Conservation (phyloP, 2,888 invertebrate species). For the Polyommatus icarus region DNA sequence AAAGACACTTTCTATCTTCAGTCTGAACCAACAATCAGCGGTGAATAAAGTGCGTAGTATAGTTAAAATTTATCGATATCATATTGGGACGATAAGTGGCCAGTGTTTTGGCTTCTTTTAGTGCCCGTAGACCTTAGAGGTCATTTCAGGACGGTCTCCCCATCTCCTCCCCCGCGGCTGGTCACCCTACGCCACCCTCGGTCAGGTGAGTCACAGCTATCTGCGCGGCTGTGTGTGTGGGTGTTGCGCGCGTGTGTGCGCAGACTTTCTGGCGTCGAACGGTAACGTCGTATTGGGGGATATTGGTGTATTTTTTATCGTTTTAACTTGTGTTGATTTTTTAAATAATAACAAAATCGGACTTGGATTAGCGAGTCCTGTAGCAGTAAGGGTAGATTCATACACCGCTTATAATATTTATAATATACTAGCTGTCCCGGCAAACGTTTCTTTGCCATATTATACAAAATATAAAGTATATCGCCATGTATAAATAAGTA, state of each 20-base stretch:
- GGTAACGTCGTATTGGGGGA: conserved; percentile 39
- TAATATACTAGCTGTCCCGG: too few relatives aligned
- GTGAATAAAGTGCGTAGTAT: neutral
- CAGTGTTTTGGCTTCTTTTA: too few relatives aligned
- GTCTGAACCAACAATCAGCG: too few relatives aligned
- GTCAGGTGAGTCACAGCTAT: conserved; percentile 74
- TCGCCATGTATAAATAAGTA: too few relatives aligned
- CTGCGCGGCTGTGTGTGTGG: conserved; percentile 47
- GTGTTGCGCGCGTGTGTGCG: conserved; percentile 50
- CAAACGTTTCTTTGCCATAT: too few relatives aligned
- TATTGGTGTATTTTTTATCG: conserved; percentile 46
- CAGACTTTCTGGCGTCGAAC: conserved; percentile 66
- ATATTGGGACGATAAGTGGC: too few relatives aligned
- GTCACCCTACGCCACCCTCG: conserved; percentile 60
- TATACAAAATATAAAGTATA: too few relatives aligned
- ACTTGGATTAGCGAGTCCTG: neutral
- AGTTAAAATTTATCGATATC: too few relatives aligned
- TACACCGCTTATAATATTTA: too few relatives aligned
- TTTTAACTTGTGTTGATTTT: neutral
- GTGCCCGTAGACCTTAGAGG: neutral
- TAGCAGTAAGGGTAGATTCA: too few relatives aligned
- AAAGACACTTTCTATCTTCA: too few relatives aligned
- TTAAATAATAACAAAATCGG: neutral
- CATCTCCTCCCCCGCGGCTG: conserved; percentile 47
- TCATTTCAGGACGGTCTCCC: conserved; percentile 19